These are phyloP conservation scores for Serripes groenlandicus DNA, from an alignment of 2,888 invertebrate species.

Conservation along the genomic window DNA sequence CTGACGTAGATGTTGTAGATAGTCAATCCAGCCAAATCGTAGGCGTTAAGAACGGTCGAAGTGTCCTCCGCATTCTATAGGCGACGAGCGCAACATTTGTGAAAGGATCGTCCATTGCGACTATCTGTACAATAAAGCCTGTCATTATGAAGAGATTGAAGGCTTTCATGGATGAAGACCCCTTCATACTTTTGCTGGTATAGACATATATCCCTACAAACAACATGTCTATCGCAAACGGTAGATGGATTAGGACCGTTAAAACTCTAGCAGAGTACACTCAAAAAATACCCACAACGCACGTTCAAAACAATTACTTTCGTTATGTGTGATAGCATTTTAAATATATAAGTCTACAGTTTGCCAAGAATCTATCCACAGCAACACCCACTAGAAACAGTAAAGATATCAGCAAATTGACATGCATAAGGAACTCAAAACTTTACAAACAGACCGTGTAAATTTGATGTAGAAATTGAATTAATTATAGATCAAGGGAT, in stretches of 20 bases:
- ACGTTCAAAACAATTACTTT: slow-evolving; percentile 32
- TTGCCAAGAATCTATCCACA: slow-evolving; percentile 68
- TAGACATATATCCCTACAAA: slow-evolving; percentile 61
- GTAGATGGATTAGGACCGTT: slow-evolving; percentile 49
- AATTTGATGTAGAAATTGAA: slow-evolving; percentile 62
- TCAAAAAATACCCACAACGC: slow-evolving; percentile 5
- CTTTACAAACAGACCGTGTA: slow-evolving; percentile 60
- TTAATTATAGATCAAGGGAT: slow-evolving; percentile 70
- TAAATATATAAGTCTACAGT: slow-evolving; percentile 65
- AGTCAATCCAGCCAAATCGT: slow-evolving; percentile 32
- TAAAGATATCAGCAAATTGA: slow-evolving; percentile 54
- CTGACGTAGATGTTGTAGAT: too few relatives aligned
- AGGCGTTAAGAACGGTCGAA: slow-evolving; percentile 43
- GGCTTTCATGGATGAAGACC: slow-evolving; percentile 15
- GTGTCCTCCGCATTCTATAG: slow-evolving; percentile 34
- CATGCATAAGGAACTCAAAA: slow-evolving; percentile 40
- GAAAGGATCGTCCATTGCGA: slow-evolving; percentile 55
- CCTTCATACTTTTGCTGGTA: slow-evolving; percentile 47
- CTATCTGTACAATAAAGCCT: slow-evolving; percentile 36
- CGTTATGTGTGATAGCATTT: slow-evolving; percentile 42
- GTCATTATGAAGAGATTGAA: slow-evolving; percentile 50
- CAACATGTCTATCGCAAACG: background rate
- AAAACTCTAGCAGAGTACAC: slow-evolving; percentile 66
- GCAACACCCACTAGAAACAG: slow-evolving; percentile 61
- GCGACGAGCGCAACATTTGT: slow-evolving; percentile 61